Base-by-base conservation (phyloP, 2,888 invertebrate species). In the Acheta domesticus region DNA sequence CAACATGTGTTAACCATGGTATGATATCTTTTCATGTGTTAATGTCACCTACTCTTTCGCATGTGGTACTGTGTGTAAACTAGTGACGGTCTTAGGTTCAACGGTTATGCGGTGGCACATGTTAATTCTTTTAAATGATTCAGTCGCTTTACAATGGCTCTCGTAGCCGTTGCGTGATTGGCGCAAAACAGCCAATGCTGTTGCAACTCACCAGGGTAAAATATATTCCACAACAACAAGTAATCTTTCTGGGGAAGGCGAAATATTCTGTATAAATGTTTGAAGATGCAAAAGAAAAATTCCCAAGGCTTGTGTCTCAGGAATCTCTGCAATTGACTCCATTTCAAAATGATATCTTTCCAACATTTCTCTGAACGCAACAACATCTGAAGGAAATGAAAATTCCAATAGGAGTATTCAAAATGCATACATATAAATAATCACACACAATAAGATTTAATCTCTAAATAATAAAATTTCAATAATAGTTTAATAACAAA, bases 201-300 rank as follows among this genome's bases (percentile, higher is more conserved):
- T 49, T 77, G 16, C 12, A 77, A 83, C 89, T 88, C 87, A 93
- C 93, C 90, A 89, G 2, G 94, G 93, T 82, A 94, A 89, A 49
- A 90, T 89, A 49, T 87, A 86, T 80, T 91, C 88, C 4, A 94
- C 87, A 14, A 93, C 90, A 78, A 90, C 89, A 79, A 94, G 90
- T 76, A 96, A 88, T 76, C 92, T 87, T 62, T 89, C 89, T 1
- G 95, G 94, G 79, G 93, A 92, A 0, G 94, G 93, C 49, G 92
- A 88, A 49, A 93, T 91, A 62, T 91, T 87, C 79, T 91, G 90
- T 86, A 94, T 94, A 85, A 96, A 93, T 49, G 92, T 91, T 36
- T 87, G 87, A 78, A 94, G 88, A 80, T 92, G 91, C 49, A 96
- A 85, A 82, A 92, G 89, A 50, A 96, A 86, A 77, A 96, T 85